phyloP scores from a whole-genome alignment of 1,140 invertebrate genomes.

The Caenorhabditis latens region DNA sequence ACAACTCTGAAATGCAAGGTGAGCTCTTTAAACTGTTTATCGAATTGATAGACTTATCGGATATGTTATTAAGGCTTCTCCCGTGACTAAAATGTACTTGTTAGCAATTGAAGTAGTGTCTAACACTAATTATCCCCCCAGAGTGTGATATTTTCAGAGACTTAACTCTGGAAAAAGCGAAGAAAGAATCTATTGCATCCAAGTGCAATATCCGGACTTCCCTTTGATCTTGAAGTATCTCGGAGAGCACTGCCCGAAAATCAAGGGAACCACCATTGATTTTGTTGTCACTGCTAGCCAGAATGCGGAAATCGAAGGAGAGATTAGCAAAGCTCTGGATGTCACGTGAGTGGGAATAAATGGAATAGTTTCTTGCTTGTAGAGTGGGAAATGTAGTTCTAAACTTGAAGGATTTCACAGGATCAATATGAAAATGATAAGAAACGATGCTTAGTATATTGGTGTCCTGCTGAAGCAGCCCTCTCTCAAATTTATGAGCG shows the following conservation, averaged over 20 bases:
- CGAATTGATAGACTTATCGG: no score
- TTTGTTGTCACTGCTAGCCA: conserved; percentile 35
- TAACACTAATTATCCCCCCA: no score
- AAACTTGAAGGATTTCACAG: not conserved
- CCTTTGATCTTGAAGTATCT: conserved; percentile 15
- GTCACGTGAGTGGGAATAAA: not conserved
- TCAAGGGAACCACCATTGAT: conserved; percentile 37
- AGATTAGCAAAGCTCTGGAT: conserved; percentile 2
- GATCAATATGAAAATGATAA: no score
- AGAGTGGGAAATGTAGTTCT: not conserved
- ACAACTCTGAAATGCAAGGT: conserved; percentile 22
- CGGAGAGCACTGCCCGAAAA: not conserved
- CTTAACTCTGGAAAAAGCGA: not conserved
- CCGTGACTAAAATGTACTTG: no score
- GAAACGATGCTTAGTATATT: no score
- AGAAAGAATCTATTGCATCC: conserved; percentile 34
- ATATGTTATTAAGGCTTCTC: no score
- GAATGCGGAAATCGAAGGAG: conserved; percentile 39
- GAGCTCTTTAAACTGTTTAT: not conserved
- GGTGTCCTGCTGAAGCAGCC: no score
- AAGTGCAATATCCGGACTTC: conserved; percentile 40
- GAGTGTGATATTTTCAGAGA: not conserved
- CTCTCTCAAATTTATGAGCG: no score
- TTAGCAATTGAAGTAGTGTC: no score
- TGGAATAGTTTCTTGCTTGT: not conserved